Conservation (phyloP, 2,888 invertebrate species). For the Cosmia pyralina region DNA sequence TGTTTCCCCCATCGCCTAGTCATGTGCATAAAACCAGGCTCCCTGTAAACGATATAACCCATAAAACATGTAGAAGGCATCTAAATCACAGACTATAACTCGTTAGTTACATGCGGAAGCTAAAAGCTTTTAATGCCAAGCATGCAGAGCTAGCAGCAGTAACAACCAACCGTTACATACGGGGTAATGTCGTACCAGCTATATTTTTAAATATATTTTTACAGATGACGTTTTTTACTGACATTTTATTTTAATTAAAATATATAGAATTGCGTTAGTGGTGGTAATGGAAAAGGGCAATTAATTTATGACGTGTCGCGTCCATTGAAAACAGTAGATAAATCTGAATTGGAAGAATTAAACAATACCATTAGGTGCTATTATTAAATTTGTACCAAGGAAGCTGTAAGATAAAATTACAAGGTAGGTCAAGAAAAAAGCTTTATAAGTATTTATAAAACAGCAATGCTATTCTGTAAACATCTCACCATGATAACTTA, state of each 20-base stretch:
- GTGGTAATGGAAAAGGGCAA: conserved; percentile 36
- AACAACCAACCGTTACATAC: conserved; percentile 37
- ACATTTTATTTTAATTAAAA: conserved; percentile 35
- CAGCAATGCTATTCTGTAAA: no score
- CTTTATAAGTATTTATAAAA: no score
- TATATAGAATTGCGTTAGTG: neutral
- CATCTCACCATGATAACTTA: no score
- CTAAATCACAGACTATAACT: conserved; percentile 53
- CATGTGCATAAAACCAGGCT: conserved; percentile 41
- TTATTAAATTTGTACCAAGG: neutral
- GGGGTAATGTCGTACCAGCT: conserved; percentile 5
- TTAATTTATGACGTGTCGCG: neutral
- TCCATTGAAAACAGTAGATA: conserved; percentile 13
- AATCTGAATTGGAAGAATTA: neutral
- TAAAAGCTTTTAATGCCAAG: conserved; percentile 57
- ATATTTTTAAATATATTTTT: conserved; percentile 29
- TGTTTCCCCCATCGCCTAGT: conserved; percentile 29
- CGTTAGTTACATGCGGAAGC: conserved; percentile 44
- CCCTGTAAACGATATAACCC: conserved; percentile 39
- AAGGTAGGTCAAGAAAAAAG: no score
- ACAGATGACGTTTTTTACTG: conserved; percentile 11
- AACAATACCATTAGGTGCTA: no score
- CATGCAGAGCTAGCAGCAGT: conserved; percentile 19
- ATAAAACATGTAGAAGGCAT: conserved; percentile 46
- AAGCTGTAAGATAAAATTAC: no score